phyloP scores from a whole-genome alignment of 1,140 invertebrate species.

The Spodoptera frugiperda region DNA sequence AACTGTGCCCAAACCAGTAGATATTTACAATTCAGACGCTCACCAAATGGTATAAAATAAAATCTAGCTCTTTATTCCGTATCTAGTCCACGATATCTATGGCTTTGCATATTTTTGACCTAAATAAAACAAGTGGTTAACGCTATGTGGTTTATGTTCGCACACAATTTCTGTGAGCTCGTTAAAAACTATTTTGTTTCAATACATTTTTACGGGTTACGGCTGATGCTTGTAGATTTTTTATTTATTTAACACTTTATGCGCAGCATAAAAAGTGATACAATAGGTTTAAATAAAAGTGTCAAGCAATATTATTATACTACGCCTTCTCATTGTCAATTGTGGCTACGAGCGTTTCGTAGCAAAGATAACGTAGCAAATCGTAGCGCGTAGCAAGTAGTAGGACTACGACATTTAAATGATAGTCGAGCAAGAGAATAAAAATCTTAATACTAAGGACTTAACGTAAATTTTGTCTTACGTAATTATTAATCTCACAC shows the following conservation, averaged over 20 bases:
- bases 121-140: constrained; percentile 2
- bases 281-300: not conserved
- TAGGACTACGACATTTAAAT: not conserved
- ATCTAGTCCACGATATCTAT: too few species aligned
- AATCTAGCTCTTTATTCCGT: too few species aligned
- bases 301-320: not conserved
- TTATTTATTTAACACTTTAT: too few species aligned
- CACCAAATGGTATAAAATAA: too few species aligned
- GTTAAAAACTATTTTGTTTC: constrained; percentile 6
- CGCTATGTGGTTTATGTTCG: not conserved
- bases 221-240: not conserved
- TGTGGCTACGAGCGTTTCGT: not conserved
- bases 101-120: not conserved
- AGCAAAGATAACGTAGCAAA: not conserved
- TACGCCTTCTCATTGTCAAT: not conserved
- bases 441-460: too few species aligned
- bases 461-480: too few species aligned
- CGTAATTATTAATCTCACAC: too few species aligned
- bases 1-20: too few species aligned
- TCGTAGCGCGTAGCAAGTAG: not conserved
- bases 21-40: too few species aligned
- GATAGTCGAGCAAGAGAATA: too few species aligned
- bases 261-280: not conserved
- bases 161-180: not conserved
- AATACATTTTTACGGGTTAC: not conserved